A percentile compares a stretch with the other conserved stretches of the same genome.
Evolutionary conservation across 1,140 invertebrate species (phyloP).

Genomic region (Aricia agestis): DNA sequence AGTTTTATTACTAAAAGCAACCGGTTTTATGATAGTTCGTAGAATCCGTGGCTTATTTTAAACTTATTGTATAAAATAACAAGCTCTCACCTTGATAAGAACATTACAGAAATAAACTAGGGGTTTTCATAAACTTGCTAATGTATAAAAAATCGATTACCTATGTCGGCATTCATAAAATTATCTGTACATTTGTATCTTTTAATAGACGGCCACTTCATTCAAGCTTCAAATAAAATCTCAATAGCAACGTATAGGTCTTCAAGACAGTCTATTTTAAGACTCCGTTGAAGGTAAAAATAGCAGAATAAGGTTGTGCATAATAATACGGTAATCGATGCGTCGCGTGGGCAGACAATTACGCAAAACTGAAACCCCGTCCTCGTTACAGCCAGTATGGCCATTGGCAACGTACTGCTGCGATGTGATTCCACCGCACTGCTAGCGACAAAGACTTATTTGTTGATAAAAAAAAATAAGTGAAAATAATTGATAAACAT

Average conservation of each 20-base stretch:
- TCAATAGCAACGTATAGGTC: neutral
- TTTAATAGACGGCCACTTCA: neutral
- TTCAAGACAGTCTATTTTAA: slow-evolving; percentile 9
- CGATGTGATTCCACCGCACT: neutral
- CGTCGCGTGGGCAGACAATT: slow-evolving; percentile 9
- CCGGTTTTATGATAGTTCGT: no score
- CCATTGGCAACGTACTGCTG: neutral
- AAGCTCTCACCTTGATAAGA: no score
- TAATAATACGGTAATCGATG: slow-evolving; percentile 15
- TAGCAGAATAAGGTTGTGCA: neutral
- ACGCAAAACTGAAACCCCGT: slow-evolving; percentile 11
- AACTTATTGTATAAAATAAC: no score
- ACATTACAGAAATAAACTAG: no score
- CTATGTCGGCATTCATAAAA: no score
- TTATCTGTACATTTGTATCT: neutral
- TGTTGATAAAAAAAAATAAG: neutral
- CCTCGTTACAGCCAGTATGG: neutral
- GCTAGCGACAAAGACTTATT: neutral
- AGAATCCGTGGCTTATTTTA: no score
- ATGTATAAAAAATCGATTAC: no score
- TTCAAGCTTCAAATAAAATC: neutral
- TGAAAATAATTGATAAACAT: no score
- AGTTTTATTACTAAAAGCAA: no score
- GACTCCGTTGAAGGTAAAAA: neutral
- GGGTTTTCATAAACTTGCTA: no score